A percentile compares a stretch with the other conserved stretches of the same genome.
These are phyloP conservation scores for Toxotes lorentzi DNA, from an alignment of 2,797 vertebrate genomes.

Conservation along the genomic window DNA sequence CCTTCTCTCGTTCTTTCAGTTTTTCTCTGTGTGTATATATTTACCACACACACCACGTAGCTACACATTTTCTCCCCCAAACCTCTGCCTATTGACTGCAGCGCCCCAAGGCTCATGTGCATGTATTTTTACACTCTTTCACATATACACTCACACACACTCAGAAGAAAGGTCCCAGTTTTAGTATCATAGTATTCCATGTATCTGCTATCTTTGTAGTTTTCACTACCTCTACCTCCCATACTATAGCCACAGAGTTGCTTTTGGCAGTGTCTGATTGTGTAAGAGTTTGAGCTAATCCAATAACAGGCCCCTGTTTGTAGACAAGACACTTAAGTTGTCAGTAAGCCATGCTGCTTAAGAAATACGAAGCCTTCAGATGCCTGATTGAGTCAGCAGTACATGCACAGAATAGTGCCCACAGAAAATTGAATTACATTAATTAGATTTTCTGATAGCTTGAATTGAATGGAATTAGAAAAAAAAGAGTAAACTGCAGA, in stretches of 20 bases:
- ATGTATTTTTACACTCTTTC: constrained; percentile 36
- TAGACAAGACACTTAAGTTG: constrained; percentile 66
- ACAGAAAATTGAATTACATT: constrained; percentile 38
- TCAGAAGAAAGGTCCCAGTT: neutral
- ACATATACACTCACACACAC: constrained; percentile 3
- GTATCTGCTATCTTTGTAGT: neutral
- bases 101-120: neutral
- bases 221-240: constrained; percentile 17
- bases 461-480: neutral
- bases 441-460: constrained; percentile 32
- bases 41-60: neutral
- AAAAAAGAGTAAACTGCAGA: neutral
- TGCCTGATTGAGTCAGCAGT: constrained; percentile 65
- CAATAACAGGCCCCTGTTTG: constrained; percentile 64
- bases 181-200: constrained; percentile 12
- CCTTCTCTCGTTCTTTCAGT: constrained; percentile 7
- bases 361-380: constrained; percentile 58
- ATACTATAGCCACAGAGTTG: constrained; percentile 23
- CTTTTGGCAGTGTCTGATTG: constrained; percentile 49
- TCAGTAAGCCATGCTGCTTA: constrained; percentile 61
- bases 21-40: neutral
- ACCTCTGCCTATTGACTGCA: constrained; percentile 38
- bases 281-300: constrained; percentile 69
- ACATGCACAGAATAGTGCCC: constrained; percentile 46
- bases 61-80: constrained; percentile 8